Evolutionary conservation across 2,888 invertebrate species (phyloP), one percentile per base, ranked within the genome.

Genomic region (Tetanocera ferruginea): DNA sequence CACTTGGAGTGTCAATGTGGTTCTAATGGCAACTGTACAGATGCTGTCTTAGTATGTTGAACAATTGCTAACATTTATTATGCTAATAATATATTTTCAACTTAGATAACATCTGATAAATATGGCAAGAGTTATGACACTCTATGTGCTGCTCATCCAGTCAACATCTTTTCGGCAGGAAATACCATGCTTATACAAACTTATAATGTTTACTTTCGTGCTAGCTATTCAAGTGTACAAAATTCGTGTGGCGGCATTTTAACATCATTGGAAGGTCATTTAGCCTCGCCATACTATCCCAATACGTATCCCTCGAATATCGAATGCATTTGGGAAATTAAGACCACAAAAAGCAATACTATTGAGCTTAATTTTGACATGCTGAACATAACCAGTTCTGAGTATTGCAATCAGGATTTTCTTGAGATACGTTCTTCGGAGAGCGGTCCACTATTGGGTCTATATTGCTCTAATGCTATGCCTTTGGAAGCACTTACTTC

Each of bases 381-480:
- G 23, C 93, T 98, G 83, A 92, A 94, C 81, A 87, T 98, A 79
- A 92, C 93, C 78, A 87, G 90, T 17, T 94, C 94, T 17, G 93
- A 94, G 3, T 91, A 92, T 82, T 98, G 98, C 87, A 94, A 95
- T 85, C 92, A 92, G 64, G 98, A 98, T 89, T 98, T 95, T 87
- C 89, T 98, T 28, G 97, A 97, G 92, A 91, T 98, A 74, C 93
- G 97, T 52, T 87, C 90, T 4, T 89, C 91, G 83, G 91, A 92
- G 0, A 89, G 89, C 11, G 97, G 97, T 6, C 90, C 90, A 31
- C 83, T 97, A 8, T 81, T 96, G 17, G 94, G 93, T 1, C 90
- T 94, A 17, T 97, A 92, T 87, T 98, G 98, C 88, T 94, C 95
- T 14, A 90, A 89, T 62, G 88, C 90, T 5, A 84, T 91, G 17